Evolutionary conservation across 2,113 vertebrate genomes (phyloP), one percentile per base, ranked within the genome.

Genomic region (Mohoua ochrocephala): DNA sequence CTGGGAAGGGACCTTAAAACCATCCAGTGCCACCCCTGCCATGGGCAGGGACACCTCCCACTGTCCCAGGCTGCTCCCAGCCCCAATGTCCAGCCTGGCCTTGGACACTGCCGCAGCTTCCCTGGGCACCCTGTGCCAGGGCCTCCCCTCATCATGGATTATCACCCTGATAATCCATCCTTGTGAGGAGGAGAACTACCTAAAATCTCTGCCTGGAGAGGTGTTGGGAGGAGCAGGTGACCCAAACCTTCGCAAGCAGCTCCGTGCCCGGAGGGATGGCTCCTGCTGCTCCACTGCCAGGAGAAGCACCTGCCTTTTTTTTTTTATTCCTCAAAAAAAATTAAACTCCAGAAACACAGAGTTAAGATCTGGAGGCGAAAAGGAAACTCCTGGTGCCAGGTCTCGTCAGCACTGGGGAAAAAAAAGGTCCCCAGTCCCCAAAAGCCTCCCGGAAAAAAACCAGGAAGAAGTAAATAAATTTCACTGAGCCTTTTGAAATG

Each of bases 381-480:
- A 71, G 42, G 33, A 42, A 81, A 57, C 2, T 31, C 57, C 45
- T n/a, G 56, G 39, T 49, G 64, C 24, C 65, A 53, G 39, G 24
- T 52, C 15, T 18, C 11, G 1, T 33, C 63, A 60, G 56, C 31
- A 45, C 41, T 2, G 5, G 49, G 21, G 9, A 2, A 19, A 60
- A 8, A 24, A 35, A 35, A 35, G 5, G 35, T 68, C 35, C 20
- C 70, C 15, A 50, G 89, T 45, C 17, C 28, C 74, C 75, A 52
- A 30, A 79, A 94, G 44, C 79, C 63, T 95, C 23, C 30, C 50
- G 60, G 60, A 22, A 76, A 37, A 49, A 42, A 47, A 67, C 4
- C 64, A 24, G 10, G 22, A 41, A 87, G 67, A 11, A 74, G 91
- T 93, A 96, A 96, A 95, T 97, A 96, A 94, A 93, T 91, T 85